Base-by-base conservation (phyloP, 2,113 vertebrate species). In the Corydoras maculifer region DNA sequence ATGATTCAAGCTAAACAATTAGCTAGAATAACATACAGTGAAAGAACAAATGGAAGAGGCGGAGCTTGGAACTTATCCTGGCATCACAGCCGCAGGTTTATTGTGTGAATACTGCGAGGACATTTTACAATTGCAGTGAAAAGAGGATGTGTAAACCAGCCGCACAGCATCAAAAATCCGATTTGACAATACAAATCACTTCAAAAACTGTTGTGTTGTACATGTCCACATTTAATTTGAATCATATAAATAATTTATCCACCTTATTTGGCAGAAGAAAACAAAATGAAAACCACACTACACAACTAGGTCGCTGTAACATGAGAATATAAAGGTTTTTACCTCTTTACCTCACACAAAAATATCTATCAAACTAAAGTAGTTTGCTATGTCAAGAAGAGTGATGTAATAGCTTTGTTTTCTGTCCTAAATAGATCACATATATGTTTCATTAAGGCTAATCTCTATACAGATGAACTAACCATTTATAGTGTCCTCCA, bases 201-300 rank as follows among this genome's bases (percentile, higher is more conserved):
- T 50, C 9, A 53, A 53, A 62, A 62, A 8, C 1, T 14, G 32
- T 53, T 29, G 25, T 29, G 11, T 64, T 4, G 5, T 32, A 65
- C 63, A 65, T 14, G 8, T 9, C n/a, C 43, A 53, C 12, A 29
- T 65, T 35, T 8, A 54, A 63, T 18, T 14, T 2, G 8, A 15
- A 43, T 43, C 32, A 63, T 29, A 43, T 50, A 64, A 66, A 67
- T 15, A 32, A 65, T 54, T 32, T 11, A 55, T 30, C 51, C 10
- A 29, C 5, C 4, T 69, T 3, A 1, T 59, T 29, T 31, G 4
- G 5, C 3, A 1, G 25, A 59, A 31, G 18, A 29, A 59, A 49
- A 25, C 11, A 6, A 57, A 55, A 67, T 31, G 10, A 9, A 32
- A 63, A 51, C 2, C 9, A 25, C 3, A 58, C 9, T 29, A 31